Percentiles rank a stretch among this genome's conserved stretches.
Evolutionary conservation across 1,140 invertebrate species (phyloP).

Genomic region (Hypothenemus hampei): DNA sequence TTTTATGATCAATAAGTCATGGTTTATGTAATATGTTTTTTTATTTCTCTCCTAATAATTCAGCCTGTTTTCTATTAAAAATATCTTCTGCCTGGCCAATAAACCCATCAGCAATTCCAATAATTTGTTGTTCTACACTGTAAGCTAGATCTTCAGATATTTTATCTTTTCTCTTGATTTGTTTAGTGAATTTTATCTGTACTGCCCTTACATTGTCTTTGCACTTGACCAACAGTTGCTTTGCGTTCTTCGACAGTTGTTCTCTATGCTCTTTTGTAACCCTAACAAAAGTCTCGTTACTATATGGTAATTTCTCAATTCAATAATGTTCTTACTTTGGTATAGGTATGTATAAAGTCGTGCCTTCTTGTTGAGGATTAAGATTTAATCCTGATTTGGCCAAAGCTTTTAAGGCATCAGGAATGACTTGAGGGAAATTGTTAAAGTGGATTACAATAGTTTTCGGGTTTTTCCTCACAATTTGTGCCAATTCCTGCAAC

Average conservation of each 20-base stretch:
- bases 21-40: background rate
- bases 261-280: slow-evolving; percentile 90
- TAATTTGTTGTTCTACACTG: slow-evolving; percentile 63
- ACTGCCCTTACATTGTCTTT: slow-evolving; percentile 72
- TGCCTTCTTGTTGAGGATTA: slow-evolving; percentile 93
- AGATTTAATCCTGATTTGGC: slow-evolving; percentile 80
- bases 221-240: slow-evolving; percentile 72
- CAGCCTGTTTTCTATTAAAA: slow-evolving; percentile 63
- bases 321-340: slow-evolving; percentile 70
- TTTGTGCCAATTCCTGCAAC: slow-evolving; percentile 84
- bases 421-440: slow-evolving; percentile 78
- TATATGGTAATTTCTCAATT: too few species aligned
- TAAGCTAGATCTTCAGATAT: slow-evolving; percentile 63
- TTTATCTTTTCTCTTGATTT: slow-evolving; percentile 59
- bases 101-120: slow-evolving; percentile 60
- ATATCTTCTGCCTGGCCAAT: slow-evolving; percentile 62
- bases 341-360: slow-evolving; percentile 78
- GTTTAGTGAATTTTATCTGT: slow-evolving; percentile 69
- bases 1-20: too few species aligned
- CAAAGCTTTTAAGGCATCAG: slow-evolving; percentile 70
- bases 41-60: slow-evolving; percentile 54
- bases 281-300: slow-evolving; percentile 50
- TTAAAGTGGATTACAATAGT: slow-evolving; percentile 76
- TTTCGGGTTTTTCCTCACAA: slow-evolving; percentile 82
- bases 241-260: slow-evolving; percentile 80